Evolutionary conservation across 2,113 vertebrate genomes (phyloP), one percentile per base, ranked within the genome.

Genomic region (Reinhardtius hippoglossoides): DNA sequence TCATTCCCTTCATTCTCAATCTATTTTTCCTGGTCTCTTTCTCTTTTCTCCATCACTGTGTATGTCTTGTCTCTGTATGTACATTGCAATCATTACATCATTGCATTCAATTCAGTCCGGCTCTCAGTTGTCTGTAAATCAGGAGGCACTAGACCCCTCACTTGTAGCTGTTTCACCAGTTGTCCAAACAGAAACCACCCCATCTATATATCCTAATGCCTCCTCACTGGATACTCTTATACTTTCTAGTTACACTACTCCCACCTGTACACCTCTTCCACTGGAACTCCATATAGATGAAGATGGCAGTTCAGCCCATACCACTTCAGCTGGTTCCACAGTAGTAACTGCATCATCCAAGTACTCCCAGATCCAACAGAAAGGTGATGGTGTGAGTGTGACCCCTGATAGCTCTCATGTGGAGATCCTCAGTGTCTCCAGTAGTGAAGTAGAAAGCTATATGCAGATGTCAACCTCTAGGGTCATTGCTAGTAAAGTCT

Each of bases 61-160:
- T 89, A n/a, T 77, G 86, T 92, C 76, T 80, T 81, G 72, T 87
- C 24, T 78, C 65, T 88, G 64, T 86, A 18, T 63, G 61, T 78
- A 63, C 56, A 61, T 70, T 42, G 24, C 6, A 0, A 62, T 64
- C 58, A 54, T 67, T 54, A 60, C 58, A 37, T 48, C 60, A 62
- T 26, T 72, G 15, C 64, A 85, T 90, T 82, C 91, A 98, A 85
- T 91, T 82, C 91, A 98, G 97, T 96, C 96, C 68, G 95, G 92
- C 87, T 96, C 96, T 82, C 94, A 94, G 80, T 77, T 93, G 77
- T 95, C 93, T 80, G 76, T 95, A 82, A 93, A 88, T 89, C 92
- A 93, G 67, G 95, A 95, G 85, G 56, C 76, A 18, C 66, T 65
- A 40, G 91, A 93, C 3, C 16, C 67, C 40, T 69, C 71, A 65